Conservation (phyloP, 1,140 invertebrate genomes). For the Achatina immaculata region DNA sequence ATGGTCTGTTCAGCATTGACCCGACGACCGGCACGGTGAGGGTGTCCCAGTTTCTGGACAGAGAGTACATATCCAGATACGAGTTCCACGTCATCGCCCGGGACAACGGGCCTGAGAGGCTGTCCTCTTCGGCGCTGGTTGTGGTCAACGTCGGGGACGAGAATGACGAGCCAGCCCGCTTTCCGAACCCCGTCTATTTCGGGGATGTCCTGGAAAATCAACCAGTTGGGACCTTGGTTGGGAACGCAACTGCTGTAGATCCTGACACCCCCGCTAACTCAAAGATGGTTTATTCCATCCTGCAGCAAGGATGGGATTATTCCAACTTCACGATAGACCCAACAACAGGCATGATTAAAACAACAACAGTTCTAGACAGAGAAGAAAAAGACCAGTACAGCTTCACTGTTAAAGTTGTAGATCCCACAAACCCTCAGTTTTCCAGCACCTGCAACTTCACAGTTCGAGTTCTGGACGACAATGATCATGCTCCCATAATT, state of each 20-base stretch:
- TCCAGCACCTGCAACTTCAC: constrained; percentile 55
- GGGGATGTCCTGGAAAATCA: constrained; percentile 46
- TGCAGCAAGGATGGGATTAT: constrained; percentile 17
- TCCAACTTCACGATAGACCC: constrained; percentile 46
- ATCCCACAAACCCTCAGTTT: constrained; percentile 39
- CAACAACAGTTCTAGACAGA: constrained; percentile 47
- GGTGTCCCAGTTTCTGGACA: constrained; percentile 47
- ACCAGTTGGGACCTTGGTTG: constrained; percentile 37
- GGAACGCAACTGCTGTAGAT: constrained; percentile 43
- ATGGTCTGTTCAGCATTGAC: constrained; percentile 66
- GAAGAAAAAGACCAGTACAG: constrained; percentile 45
- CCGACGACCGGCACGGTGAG: constrained; percentile 49
- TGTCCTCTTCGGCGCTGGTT: constrained; percentile 35
- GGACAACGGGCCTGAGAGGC: constrained; percentile 48
- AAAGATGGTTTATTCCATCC: constrained; percentile 35
- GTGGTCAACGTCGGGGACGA: constrained; percentile 44
- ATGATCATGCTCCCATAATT: constrained; percentile 66
- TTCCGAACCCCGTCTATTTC: constrained; percentile 36
- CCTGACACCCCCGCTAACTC: constrained; percentile 31
- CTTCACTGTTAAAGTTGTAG: constrained; percentile 50
- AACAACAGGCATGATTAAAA: constrained; percentile 43
- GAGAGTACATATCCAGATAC: constrained; percentile 50
- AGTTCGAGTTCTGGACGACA: constrained; percentile 61
- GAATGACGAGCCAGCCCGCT: constrained; percentile 47
- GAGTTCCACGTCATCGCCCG: constrained; percentile 54